Percentiles rank a stretch among this genome's conserved stretches.
Conservation (phyloP, 1,140 invertebrate genomes). For the Zophobas morio region DNA sequence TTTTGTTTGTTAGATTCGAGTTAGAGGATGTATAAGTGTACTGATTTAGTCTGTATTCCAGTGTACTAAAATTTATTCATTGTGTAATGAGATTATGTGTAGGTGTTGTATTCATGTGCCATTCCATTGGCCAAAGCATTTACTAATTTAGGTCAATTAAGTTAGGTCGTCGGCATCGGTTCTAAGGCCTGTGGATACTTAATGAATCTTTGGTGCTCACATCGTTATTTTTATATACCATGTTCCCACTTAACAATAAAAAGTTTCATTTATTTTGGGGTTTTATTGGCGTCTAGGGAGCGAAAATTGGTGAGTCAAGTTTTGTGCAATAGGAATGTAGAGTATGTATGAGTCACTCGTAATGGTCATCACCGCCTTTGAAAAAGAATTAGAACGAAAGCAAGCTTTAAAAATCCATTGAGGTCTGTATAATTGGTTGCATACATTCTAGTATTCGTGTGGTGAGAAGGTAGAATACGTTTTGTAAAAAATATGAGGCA, state of each 20-base stretch:
- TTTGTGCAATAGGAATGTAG: too few relatives aligned
- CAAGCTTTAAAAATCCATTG: too few relatives aligned
- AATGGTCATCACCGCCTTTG: too few relatives aligned
- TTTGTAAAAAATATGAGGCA: too few relatives aligned
- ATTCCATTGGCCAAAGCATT: slow-evolving; percentile 45
- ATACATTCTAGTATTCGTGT: too few relatives aligned
- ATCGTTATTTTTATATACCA: slow-evolving; percentile 42
- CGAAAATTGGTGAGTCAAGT: too few relatives aligned
- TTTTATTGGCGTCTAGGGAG: not conserved
- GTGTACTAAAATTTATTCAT: slow-evolving; percentile 26
- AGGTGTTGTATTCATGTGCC: slow-evolving; percentile 42
- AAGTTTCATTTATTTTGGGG: slow-evolving; percentile 14
- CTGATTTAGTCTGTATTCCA: slow-evolving; percentile 2
- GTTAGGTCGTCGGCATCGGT: not conserved
- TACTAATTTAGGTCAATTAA: slow-evolving; percentile 44
- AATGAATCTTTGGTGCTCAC: slow-evolving; percentile 48
- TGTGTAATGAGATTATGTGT: slow-evolving; percentile 13
- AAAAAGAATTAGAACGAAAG: too few relatives aligned
- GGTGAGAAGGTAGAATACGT: too few relatives aligned
- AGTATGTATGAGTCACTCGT: too few relatives aligned
- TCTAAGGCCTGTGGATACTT: slow-evolving; percentile 25
- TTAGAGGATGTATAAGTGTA: slow-evolving; percentile 15
- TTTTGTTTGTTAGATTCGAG: slow-evolving; percentile 2
- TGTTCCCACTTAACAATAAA: slow-evolving; percentile 28
- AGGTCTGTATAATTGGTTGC: too few relatives aligned